Base-by-base conservation (phyloP, 2,888 invertebrate species). In the Orthonychiurus folsomi region DNA sequence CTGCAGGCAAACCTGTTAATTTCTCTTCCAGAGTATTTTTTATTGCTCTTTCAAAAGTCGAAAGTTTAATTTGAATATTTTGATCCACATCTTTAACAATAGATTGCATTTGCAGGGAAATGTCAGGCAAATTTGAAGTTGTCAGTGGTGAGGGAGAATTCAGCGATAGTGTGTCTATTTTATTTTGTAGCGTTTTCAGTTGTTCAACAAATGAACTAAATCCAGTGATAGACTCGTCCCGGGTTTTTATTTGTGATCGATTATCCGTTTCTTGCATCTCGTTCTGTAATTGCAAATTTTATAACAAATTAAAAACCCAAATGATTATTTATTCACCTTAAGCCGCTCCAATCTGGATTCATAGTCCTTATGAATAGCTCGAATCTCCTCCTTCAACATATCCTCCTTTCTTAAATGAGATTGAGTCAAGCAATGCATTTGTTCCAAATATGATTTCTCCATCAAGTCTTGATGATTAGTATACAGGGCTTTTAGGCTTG, bases 351-450 rank as follows among this genome's bases (percentile, higher is more conserved):
- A 25, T 23, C 69, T 55, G 12, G 63, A 59, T 47, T 70, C 69
- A 50, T 71, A 73, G 12, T 72, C 70, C 48, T 60, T 60, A 48
- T 69, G 70, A 48, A 71, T 60, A 2, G 58, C 56, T 59, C 81
- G 81, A 64, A 81, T 79, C 76, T 85, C 84, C 26, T 80, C 80
- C 74, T 81, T 83, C 76, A 84, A 79, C 69, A 84, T 77, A 65
- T 81, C 81, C 74, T 85, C 85, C 1, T 82, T 76, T 69, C 82
- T 80, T 1, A 66, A 63, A 61, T 66, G 66, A 3, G 66, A 64
- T 27, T 68, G 66, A 3, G 54, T 27, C 0, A 70, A 48, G 53
- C 68, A 69, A 3, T 62, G 64, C 59, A 70, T 63, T 67, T 70
- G 70, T n/a, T 68, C 69, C 37, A 56, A 60, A 60, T 70, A 72